Percentiles rank a stretch among this genome's conserved stretches.
Conservation (phyloP, 2,113 vertebrate species). For the Epinephelus cyanopodus region DNA sequence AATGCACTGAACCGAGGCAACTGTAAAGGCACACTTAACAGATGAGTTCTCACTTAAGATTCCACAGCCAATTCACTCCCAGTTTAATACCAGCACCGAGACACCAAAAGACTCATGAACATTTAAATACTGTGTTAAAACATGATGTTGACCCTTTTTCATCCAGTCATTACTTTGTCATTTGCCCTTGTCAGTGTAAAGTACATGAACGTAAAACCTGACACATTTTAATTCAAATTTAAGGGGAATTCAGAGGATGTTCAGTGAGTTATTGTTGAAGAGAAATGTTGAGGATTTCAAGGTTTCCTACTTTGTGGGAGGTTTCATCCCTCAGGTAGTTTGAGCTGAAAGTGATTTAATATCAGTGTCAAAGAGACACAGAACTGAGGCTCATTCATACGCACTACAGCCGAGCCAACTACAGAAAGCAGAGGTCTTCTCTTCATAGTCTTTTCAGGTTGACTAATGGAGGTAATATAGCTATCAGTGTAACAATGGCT, state of each 20-base stretch:
- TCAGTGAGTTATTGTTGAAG: slow-evolving; percentile 14
- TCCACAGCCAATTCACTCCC: slow-evolving; percentile 33
- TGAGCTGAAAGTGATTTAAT: slow-evolving; percentile 60
- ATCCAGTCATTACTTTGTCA: slow-evolving; percentile 17
- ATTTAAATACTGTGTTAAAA: slow-evolving; percentile 21
- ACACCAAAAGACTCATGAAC: slow-evolving; percentile 10
- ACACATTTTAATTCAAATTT: slow-evolving; percentile 33
- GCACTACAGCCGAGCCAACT: slow-evolving; percentile 27
- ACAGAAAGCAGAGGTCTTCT: slow-evolving; percentile 18
- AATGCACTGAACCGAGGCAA: slow-evolving; percentile 27
- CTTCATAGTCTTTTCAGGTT: slow-evolving; percentile 14
- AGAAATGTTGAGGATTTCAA: slow-evolving; percentile 25
- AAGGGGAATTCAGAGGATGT: slow-evolving; percentile 23
- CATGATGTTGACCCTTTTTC: slow-evolving; percentile 15
- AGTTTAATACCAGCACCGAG: slow-evolving; percentile 17
- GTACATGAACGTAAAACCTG: slow-evolving; percentile 6
- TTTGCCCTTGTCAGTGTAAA: not conserved
- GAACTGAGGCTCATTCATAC: slow-evolving; percentile 59
- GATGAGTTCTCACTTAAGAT: slow-evolving; percentile 52
- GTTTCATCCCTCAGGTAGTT: slow-evolving; percentile 36
- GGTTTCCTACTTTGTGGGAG: slow-evolving; percentile 44
- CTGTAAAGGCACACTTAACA: slow-evolving; percentile 46
- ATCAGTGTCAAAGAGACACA: slow-evolving; percentile 60
- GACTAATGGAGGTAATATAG: slow-evolving; percentile 47
- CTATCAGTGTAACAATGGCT: slow-evolving; percentile 44